phyloP scores from a whole-genome alignment of 1,140 invertebrate genomes.

The Hylaeus volcanicus region DNA sequence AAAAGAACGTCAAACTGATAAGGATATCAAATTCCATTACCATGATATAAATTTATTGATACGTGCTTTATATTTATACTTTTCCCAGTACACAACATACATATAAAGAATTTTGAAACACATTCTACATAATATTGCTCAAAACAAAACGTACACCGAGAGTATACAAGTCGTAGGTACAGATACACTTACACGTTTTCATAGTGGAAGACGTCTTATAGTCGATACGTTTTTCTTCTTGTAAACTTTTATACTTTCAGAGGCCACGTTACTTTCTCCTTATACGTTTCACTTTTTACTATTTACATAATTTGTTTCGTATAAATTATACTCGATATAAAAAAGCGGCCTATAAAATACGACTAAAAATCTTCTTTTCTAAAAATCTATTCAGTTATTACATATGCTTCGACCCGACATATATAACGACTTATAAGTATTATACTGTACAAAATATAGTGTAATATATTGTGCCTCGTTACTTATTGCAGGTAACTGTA shows the following conservation, averaged over 20 bases:
- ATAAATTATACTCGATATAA: constrained; percentile 56
- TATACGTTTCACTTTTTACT: constrained; percentile 31
- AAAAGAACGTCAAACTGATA: not conserved
- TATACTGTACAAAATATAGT: constrained; percentile 71
- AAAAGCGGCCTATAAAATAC: constrained; percentile 63
- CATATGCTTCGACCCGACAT: constrained; percentile 44
- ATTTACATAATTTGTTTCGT: constrained; percentile 40
- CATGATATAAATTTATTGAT: constrained; percentile 48
- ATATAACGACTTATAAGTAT: constrained; percentile 56
- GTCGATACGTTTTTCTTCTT: constrained; percentile 57
- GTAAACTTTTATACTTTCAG: constrained; percentile 44
- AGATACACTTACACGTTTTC: constrained; percentile 55
- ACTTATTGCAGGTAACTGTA: constrained; percentile 67
- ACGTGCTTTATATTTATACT: constrained; percentile 32
- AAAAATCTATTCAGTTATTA: constrained; percentile 68
- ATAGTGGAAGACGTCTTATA: constrained; percentile 69
- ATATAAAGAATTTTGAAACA: constrained; percentile 38
- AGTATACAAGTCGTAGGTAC: constrained; percentile 36
- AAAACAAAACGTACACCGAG: constrained; percentile 38
- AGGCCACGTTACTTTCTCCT: constrained; percentile 51
- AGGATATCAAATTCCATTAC: constrained; percentile 2
- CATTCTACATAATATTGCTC: constrained; percentile 35
- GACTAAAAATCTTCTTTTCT: constrained; percentile 62
- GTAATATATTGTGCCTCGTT: constrained; percentile 67
- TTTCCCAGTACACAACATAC: constrained; percentile 28